Conservation (phyloP, 1,140 invertebrate species). For the Polypedilum vanderplanki region DNA sequence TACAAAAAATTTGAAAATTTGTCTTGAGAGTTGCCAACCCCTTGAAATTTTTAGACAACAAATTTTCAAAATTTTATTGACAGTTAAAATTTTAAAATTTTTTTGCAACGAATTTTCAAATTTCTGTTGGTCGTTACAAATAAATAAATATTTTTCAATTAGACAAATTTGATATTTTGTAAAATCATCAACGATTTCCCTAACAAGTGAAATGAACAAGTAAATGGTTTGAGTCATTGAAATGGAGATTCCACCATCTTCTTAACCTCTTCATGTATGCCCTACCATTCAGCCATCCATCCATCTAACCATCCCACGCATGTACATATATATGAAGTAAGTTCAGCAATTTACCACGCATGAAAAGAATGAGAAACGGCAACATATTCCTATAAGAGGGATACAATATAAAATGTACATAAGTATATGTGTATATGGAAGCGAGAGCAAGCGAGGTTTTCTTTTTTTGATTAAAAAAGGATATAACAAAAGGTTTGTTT, state of each 20-base stretch:
- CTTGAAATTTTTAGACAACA: too few species aligned
- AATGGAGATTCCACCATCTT: conserved; percentile 17
- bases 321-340: neutral
- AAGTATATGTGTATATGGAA: neutral
- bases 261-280: neutral
- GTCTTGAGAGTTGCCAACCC: too few species aligned
- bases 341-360: conserved; percentile 24
- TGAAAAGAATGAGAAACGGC: conserved; percentile 12
- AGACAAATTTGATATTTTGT: too few species aligned
- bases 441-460: neutral
- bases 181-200: too few species aligned
- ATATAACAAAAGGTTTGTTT: conserved; percentile 29
- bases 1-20: too few species aligned
- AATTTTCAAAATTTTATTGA: too few species aligned
- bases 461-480: conserved; percentile 25
- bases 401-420: neutral
- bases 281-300: neutral
- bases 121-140: too few species aligned
- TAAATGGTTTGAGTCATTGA: neutral
- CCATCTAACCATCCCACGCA: neutral
- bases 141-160: too few species aligned
- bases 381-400: neutral
- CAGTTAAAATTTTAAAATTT: too few species aligned
- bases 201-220: too few species aligned
- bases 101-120: too few species aligned